Evolutionary conservation across 1,140 invertebrate species (phyloP).

Genomic region (Achatina immaculata): DNA sequence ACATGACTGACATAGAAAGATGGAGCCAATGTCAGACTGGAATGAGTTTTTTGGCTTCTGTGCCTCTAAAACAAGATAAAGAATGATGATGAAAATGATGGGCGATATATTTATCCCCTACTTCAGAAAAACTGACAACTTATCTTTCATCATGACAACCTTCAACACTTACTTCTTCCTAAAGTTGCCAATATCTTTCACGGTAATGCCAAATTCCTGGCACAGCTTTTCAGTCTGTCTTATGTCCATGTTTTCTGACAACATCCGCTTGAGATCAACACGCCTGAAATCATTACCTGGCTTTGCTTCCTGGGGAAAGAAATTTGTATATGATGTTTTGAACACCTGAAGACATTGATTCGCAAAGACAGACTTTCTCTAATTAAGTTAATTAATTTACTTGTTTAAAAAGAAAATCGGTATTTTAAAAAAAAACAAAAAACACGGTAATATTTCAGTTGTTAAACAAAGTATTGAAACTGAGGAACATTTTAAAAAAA

Average conservation of each 20-base stretch:
- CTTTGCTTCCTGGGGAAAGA: background rate
- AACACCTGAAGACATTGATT: background rate
- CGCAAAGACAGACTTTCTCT: background rate
- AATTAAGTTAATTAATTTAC: constrained; percentile 1
- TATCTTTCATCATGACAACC: too few species aligned
- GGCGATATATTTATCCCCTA: too few species aligned
- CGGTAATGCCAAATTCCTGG: constrained; percentile 13
- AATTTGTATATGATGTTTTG: background rate
- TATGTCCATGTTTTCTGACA: constrained; percentile 22
- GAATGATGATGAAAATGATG: too few species aligned
- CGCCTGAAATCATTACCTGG: background rate
- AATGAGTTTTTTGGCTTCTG: too few species aligned
- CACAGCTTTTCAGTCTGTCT: constrained; percentile 17
- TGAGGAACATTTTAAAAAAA: too few species aligned
- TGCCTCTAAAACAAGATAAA: too few species aligned
- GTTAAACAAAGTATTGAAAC: too few species aligned
- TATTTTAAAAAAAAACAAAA: background rate
- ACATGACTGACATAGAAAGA: too few species aligned
- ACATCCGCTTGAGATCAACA: constrained; percentile 11
- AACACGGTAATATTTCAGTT: too few species aligned
- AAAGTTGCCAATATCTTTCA: constrained; percentile 36
- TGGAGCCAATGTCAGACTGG: too few species aligned
- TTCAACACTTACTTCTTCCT: constrained; percentile 27
- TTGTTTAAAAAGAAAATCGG: background rate
- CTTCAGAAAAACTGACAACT: too few species aligned